Evolutionary conservation across 1,140 invertebrate species (phyloP), one percentile per base, ranked within the genome.

Genomic region (Magallana angulata): DNA sequence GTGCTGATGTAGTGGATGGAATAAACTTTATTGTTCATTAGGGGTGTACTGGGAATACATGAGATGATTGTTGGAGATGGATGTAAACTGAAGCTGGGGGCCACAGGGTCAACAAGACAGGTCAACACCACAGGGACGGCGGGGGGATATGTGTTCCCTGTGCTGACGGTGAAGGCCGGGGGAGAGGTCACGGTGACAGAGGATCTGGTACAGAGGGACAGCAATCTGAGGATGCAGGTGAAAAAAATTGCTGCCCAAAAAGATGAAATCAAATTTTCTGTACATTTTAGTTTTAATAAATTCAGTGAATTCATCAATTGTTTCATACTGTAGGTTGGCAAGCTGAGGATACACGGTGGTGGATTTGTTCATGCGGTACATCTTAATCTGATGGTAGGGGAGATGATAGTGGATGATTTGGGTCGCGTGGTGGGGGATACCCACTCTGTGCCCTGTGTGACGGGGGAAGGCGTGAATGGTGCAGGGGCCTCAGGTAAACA

Each of bases 141-240:
- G 3, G 91, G 92, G 5, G 82, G 85, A 16, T 91, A 90, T 68
- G 82, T 84, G 18, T 90, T 93, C 62, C 88, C 88, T 9, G 82
- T 84, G 16, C 71, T 93, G 5, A 92, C 90, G 14, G 92, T 93
- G 8, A 90, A 88, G n/a, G 90, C 91, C 36, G 92, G 90, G 24
- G 92, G 92, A 14, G 91, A 93, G 76, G 90, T 93, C 57, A 91
- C 92, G 4, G 89, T 92, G 0, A 89, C 90, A 2, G 87, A 90
- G 48, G 92, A 91, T 59, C 84, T 92, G 4, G 85, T 71, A 12
- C 88, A 91, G 59, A 83, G 5, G 0, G 80, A 89, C 1, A 92
- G 86, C 24, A 83, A 57, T 4, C 56, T 92, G 16, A 88, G 85
- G 6, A 84, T 92, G 18, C 62, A 76, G 59, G 90, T 91, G 24